A percentile compares a stretch with the other conserved stretches of the same genome.
These are phyloP conservation scores for Hippoglossus hippoglossus DNA, from an alignment of 2,797 vertebrate genomes.

Conservation along the genomic window DNA sequence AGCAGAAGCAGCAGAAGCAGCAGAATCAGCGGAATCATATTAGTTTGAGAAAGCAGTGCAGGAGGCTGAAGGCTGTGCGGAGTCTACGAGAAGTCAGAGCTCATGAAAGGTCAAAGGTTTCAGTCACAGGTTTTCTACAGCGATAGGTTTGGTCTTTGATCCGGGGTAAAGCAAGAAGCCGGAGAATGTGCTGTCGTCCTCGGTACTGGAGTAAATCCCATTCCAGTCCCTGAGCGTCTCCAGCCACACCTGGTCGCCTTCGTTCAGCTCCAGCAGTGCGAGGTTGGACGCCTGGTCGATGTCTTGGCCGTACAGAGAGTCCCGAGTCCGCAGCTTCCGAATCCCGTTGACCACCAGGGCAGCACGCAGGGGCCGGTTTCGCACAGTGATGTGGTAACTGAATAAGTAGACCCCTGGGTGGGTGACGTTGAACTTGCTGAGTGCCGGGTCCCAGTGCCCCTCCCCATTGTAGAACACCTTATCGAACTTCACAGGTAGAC, in stretches of 20 bases:
- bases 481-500: slow-evolving; percentile 92
- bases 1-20: slow-evolving; percentile 32
- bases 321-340: slow-evolving; percentile 88
- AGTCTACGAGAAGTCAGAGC: slow-evolving; percentile 37
- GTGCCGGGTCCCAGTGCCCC: slow-evolving; percentile 87
- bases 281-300: slow-evolving; percentile 95
- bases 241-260: slow-evolving; percentile 94
- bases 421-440: slow-evolving; percentile 91
- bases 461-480: slow-evolving; percentile 92
- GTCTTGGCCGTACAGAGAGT: slow-evolving; percentile 94
- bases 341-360: slow-evolving; percentile 89
- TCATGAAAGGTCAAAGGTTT: slow-evolving; percentile 17
- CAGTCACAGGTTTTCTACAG: slow-evolving; percentile 48
- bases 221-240: slow-evolving; percentile 95
- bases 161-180: slow-evolving; percentile 92
- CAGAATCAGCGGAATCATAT: slow-evolving; percentile 29
- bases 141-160: slow-evolving; percentile 38
- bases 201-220: slow-evolving; percentile 91
- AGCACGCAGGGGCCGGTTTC: slow-evolving; percentile 89
- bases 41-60: slow-evolving; percentile 54
- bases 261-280: slow-evolving; percentile 85
- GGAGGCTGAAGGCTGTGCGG: slow-evolving; percentile 35
- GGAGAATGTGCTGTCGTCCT: slow-evolving; percentile 95
- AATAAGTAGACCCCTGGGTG: slow-evolving; percentile 91
- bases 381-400: slow-evolving; percentile 92